A percentile compares a stretch with the other conserved stretches of the same genome.
Evolutionary conservation across 2,797 vertebrate genomes (phyloP).

Genomic region (Gadopsis marmoratus): DNA sequence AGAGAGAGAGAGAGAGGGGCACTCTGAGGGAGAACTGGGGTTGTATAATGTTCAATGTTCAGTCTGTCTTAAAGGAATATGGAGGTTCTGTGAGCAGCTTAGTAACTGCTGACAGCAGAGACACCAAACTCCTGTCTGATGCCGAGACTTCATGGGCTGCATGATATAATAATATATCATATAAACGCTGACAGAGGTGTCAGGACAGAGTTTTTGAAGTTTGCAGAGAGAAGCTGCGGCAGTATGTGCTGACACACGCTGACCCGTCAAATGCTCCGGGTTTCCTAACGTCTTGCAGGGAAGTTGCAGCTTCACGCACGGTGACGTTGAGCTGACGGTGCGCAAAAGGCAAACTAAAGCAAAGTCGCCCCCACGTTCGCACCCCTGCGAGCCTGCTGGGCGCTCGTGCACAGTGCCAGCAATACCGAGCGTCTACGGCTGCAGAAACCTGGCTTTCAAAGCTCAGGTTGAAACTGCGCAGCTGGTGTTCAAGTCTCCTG

Average conservation of each 20-base stretch:
- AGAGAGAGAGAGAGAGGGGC: constrained; percentile 1
- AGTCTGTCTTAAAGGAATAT: constrained; percentile 5
- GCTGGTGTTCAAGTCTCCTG: no score
- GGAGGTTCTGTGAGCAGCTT: background rate
- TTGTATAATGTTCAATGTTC: constrained; percentile 14
- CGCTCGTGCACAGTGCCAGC: background rate
- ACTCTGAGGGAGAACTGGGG: constrained; percentile 2
- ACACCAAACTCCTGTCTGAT: background rate
- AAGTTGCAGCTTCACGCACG: background rate
- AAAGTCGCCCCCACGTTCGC: background rate
- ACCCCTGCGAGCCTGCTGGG: background rate
- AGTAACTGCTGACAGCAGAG: background rate
- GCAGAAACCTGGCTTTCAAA: no score
- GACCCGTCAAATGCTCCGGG: background rate
- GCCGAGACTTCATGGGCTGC: background rate
- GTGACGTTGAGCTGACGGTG: background rate
- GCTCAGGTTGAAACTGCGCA: no score
- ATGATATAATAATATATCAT: background rate
- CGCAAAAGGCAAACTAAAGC: background rate
- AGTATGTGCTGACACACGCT: background rate
- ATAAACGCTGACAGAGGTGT: background rate
- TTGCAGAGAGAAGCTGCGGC: background rate
- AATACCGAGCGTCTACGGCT: background rate
- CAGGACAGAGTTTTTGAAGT: background rate
- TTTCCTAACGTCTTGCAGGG: background rate